A percentile compares a stretch with the other conserved stretches of the same genome.
phyloP scores from a whole-genome alignment of 2,797 vertebrate genomes.

The Peromyscus melanophrys region DNA sequence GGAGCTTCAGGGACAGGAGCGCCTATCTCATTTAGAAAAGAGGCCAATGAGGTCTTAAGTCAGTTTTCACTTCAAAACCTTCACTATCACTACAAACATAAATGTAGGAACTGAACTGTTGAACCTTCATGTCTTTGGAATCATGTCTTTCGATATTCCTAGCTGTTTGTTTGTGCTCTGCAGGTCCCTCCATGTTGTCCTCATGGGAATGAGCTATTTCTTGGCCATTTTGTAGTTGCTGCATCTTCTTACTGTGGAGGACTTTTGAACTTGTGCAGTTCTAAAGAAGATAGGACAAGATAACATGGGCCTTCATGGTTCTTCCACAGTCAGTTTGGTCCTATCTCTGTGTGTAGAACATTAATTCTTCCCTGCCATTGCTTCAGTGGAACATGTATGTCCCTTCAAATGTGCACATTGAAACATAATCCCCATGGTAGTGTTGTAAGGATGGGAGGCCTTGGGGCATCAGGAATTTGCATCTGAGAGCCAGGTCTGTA shows the following conservation, averaged over 20 bases:
- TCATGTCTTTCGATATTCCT: not conserved
- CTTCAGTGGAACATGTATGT: not conserved
- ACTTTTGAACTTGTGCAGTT: not conserved
- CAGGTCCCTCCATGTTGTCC: not conserved
- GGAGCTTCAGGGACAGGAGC: too few relatives aligned
- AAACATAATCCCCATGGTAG: not conserved
- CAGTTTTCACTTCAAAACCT: not conserved
- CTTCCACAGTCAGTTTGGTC: not conserved
- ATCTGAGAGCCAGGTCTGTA: not conserved
- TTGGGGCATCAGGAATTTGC: too few relatives aligned
- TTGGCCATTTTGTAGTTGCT: not conserved
- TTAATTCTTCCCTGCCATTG: not conserved
- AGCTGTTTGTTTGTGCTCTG: not conserved
- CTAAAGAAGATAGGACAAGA: not conserved
- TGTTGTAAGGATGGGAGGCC: not conserved
- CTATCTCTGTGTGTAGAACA: not conserved
- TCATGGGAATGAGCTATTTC: not conserved
- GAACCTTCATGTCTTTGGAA: not conserved
- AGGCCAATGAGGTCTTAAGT: not conserved
- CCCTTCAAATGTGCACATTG: not conserved
- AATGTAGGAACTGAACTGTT: not conserved
- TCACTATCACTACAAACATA: not conserved
- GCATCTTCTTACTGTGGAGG: not conserved
- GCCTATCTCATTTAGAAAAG: not conserved
- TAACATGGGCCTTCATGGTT: not conserved